Base-by-base conservation (phyloP, 2,888 invertebrate species). In the Drosophila peninsularis region DNA sequence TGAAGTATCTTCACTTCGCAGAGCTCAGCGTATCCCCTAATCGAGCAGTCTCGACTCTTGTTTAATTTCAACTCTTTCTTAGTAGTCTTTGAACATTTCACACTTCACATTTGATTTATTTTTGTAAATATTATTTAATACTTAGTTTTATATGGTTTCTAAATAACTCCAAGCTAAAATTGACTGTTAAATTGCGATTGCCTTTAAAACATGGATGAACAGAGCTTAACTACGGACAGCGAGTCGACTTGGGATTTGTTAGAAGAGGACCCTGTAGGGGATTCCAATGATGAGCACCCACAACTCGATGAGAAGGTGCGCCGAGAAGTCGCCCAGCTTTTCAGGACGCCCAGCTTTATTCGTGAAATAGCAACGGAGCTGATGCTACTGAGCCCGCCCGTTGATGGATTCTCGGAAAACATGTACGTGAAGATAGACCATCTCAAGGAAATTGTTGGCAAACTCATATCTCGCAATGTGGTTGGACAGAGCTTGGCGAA, bases 381-480 rank as follows among this genome's bases (percentile, higher is more conserved):
- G 2, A 45, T n/a, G 10, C 19, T 30, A 3, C 4, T 41, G 1
- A 11, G 3, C 17, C 5, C 30, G 2, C 0, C 7, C 11, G 3
- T 10, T 17, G 34, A 10, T 13, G 24, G 7, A 11, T 30, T 24
- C 6, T 3, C 27, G 17, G 21, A 44, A 1, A 5, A 24, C 0
- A 34, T 37, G 1, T 70, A 47, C 32, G 69, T 66, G 10, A 61
- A 61, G 27, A 17, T 60, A 1, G 13, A 36, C 0, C 64, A 68
- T 32, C 49, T 68, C 5, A 45, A 54, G 42, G 63, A 49, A 10
- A 54, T 60, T 11, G 36, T 64, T 7, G 10, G 5, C 14, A 49
- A 57, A 3, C 57, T 57, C 9, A 49, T 57, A 1, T 37, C 37
- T 14, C 19, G 49, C 30, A 49, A 49, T 5, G 37, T 36, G 24